Evolutionary conservation across 37 sponge, comb jelly and placozoan species (phyloP).

Genomic region (Hexactinellida sp.): DNA sequence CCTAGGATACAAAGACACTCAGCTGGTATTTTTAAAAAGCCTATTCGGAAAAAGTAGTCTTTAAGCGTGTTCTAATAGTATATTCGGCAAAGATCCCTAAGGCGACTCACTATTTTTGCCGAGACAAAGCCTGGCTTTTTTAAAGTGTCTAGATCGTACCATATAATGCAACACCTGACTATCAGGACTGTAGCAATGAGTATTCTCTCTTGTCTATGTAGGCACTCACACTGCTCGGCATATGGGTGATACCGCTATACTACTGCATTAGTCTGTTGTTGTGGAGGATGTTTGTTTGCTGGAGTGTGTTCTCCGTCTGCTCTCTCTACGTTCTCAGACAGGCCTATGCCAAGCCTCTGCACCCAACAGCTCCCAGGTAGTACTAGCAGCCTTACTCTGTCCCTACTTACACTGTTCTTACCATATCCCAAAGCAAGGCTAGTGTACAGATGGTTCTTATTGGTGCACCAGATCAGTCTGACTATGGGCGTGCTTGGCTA

Average conservation of each 20-base stretch:
- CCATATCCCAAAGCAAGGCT: conserved; percentile 36
- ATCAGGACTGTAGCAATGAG: no score
- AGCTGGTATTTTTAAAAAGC: background rate
- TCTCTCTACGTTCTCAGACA: conserved; percentile 61
- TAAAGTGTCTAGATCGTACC: no score
- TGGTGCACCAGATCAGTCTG: conserved; percentile 65
- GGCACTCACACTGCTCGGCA: conserved; percentile 56
- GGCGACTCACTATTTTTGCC: no score
- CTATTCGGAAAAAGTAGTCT: background rate
- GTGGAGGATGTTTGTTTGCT: conserved; percentile 69
- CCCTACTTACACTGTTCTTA: background rate
- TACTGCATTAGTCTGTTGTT: conserved; percentile 30
- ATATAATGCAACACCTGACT: no score
- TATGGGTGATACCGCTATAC: conserved; percentile 75
- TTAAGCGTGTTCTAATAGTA: background rate
- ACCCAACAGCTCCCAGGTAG: conserved; percentile 62
- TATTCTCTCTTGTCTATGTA: background rate
- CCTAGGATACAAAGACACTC: background rate
- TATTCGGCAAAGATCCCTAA: no score
- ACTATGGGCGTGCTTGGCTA: conserved; percentile 73
- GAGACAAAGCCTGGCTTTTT: no score
- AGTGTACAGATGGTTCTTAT: conserved; percentile 92
- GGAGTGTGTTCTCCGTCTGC: conserved; percentile 66
- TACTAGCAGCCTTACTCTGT: background rate
- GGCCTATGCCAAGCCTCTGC: conserved; percentile 51